A percentile compares a stretch with the other conserved stretches of the same genome.
Evolutionary conservation across 37 sponge, comb jelly and placozoan genomes (phyloP).

Genomic region (Spongia lamella): DNA sequence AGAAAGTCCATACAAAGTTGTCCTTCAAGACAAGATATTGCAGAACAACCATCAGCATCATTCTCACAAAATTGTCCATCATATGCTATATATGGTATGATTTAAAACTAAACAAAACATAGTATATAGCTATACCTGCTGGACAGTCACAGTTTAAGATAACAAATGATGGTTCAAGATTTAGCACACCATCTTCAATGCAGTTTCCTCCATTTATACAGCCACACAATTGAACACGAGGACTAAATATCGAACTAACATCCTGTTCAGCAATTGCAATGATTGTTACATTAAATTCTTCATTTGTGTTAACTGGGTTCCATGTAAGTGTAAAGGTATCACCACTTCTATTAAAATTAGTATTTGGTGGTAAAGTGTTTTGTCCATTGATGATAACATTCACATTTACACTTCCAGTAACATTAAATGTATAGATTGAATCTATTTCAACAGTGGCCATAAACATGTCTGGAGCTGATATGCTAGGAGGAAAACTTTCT

Average conservation of each 20-base stretch:
- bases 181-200: constrained; percentile 36
- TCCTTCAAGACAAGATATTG: constrained; percentile 50
- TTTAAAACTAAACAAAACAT: not conserved
- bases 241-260: constrained; percentile 15
- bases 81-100: constrained; percentile 9
- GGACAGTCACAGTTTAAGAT: constrained; percentile 44
- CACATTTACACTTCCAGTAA: not conserved
- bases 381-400: not conserved
- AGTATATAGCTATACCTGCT: constrained; percentile 16
- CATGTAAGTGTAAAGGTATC: constrained; percentile 24
- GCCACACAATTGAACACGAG: constrained; percentile 42
- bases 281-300: constrained; percentile 1
- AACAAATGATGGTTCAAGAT: not conserved
- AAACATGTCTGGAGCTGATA: not conserved
- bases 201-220: constrained; percentile 62
- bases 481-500: constrained; percentile 12
- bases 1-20: constrained; percentile 39
- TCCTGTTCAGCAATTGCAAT: constrained; percentile 8
- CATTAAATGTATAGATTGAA: not conserved
- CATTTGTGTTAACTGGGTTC: not conserved
- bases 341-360: not conserved
- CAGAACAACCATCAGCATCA: constrained; percentile 66
- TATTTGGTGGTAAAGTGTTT: not conserved
- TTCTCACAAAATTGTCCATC: constrained; percentile 44
- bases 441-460: not conserved